Conservation (phyloP, 1,140 invertebrate species). For the Atta colombica region DNA sequence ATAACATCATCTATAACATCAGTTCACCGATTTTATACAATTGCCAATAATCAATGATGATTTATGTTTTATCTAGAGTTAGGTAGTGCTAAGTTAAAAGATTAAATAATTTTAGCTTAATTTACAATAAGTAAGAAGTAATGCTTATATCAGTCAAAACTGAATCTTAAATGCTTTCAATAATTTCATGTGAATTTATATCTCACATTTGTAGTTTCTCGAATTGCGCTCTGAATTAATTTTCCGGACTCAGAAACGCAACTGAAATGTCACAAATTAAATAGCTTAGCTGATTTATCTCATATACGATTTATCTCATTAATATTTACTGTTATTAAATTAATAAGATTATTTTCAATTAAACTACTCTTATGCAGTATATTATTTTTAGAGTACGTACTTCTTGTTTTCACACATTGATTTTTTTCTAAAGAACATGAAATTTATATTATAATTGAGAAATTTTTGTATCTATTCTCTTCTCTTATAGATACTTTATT, state of each 20-base stretch:
- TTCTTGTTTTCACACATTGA: background rate
- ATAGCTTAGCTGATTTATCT: background rate
- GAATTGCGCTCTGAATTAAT: too few species aligned
- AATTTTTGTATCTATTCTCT: too few species aligned
- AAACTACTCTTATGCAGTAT: background rate
- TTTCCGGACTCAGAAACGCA: too few species aligned
- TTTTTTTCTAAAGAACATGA: background rate
- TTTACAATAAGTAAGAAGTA: too few species aligned
- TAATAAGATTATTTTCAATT: background rate
- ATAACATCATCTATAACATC: background rate
- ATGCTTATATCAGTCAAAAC: too few species aligned
- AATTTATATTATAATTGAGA: too few species aligned
- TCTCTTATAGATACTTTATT: too few species aligned
- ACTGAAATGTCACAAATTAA: background rate
- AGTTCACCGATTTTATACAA: background rate
- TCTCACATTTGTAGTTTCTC: too few species aligned
- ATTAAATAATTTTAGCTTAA: too few species aligned
- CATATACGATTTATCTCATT: background rate
- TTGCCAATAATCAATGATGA: conserved; percentile 21
- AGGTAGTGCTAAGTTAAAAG: too few species aligned
- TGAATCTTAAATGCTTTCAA: too few species aligned
- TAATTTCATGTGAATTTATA: too few species aligned
- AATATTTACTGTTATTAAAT: background rate
- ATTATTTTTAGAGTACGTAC: background rate
- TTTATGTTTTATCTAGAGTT: background rate